These are phyloP conservation scores for Cavia porcellus DNA, from an alignment of 2,113 vertebrate species.

Conservation along the genomic window DNA sequence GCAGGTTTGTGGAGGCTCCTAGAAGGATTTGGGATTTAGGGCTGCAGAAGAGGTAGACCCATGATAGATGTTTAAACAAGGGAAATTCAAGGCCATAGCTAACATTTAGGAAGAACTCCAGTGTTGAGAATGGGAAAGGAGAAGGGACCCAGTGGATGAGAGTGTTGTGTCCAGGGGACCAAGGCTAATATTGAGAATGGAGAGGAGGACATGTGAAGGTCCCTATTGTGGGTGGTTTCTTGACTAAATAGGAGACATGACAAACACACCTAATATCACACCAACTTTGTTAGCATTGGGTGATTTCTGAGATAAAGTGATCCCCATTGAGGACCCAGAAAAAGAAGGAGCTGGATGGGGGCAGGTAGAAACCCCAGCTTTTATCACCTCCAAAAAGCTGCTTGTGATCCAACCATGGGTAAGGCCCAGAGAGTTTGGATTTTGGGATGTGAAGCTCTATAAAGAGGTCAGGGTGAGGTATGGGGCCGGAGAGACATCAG, in stretches of 20 bases:
- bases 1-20: not conserved
- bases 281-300: not conserved
- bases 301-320: fast-evolving
- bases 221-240: not conserved
- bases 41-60: not conserved
- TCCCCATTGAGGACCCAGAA: not conserved
- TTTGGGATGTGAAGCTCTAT: not conserved
- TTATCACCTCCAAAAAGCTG: not conserved
- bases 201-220: not conserved
- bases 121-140: fast-evolving
- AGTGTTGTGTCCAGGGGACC: no score
- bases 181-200: fast-evolving
- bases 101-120: not conserved
- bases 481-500: fast-evolving
- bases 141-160: fast-evolving
- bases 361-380: not conserved
- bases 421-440: not conserved
- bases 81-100: not conserved
- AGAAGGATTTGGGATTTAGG: not conserved
- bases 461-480: not conserved
- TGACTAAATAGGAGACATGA: not conserved
- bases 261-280: not conserved
- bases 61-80: not conserved
- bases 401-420: fast-evolving
- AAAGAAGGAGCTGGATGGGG: not conserved